Percentiles rank a stretch among this genome's conserved stretches.
Conservation (phyloP, 2,113 vertebrate genomes). For the Protomyctophum bolini region DNA sequence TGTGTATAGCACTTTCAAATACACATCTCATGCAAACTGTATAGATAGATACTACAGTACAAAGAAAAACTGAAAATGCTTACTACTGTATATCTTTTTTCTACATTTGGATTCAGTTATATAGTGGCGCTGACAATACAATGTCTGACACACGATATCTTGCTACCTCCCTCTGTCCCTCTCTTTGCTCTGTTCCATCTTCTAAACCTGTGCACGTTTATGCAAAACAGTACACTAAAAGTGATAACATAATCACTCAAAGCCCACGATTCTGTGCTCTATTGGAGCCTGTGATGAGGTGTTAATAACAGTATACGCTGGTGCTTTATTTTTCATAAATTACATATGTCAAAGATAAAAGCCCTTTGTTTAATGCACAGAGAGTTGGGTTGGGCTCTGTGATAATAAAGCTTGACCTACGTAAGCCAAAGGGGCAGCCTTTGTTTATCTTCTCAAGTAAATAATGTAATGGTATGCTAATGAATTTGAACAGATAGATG, state of each 20-base stretch:
- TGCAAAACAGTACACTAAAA: conserved; percentile 78
- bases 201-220: conserved; percentile 65
- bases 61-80: conserved; percentile 4
- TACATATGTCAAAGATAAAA: conserved; percentile 79
- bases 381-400: conserved; percentile 16
- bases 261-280: conserved; percentile 77
- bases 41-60: conserved; percentile 1
- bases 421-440: conserved; percentile 1
- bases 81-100: not conserved
- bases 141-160: conserved; percentile 9
- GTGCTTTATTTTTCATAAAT: conserved; percentile 80
- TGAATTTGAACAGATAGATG: not conserved
- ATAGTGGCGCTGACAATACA: not conserved
- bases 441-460: not conserved
- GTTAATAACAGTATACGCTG: conserved; percentile 72
- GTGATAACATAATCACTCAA: conserved; percentile 82
- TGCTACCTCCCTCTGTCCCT: conserved; percentile 12
- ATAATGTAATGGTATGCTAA: not conserved
- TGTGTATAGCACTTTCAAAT: not conserved
- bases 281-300: conserved; percentile 82
- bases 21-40: conserved; percentile 2
- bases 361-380: conserved; percentile 51
- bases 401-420: conserved; percentile 36
- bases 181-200: conserved; percentile 11
- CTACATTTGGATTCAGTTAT: conserved; percentile 24